Conservation (phyloP, 2,797 vertebrate species). For the Smutsia gigantea region DNA sequence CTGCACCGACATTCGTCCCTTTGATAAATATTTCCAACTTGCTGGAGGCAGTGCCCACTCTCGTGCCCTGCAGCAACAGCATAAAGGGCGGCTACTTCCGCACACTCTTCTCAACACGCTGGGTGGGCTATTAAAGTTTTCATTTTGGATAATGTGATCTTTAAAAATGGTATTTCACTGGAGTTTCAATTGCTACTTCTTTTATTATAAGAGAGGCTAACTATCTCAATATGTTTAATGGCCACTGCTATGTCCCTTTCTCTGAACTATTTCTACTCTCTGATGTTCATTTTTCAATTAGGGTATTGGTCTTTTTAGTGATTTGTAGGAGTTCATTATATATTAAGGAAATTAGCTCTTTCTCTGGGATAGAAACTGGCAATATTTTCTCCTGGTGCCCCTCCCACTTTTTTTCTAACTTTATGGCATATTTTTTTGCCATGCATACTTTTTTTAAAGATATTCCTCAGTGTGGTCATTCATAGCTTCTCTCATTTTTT, state of each 20-base stretch:
- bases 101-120: not conserved
- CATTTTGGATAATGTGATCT: not conserved
- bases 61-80: too few relatives aligned
- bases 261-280: not conserved
- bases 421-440: not conserved
- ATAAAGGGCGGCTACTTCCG: not conserved
- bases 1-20: not conserved
- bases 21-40: not conserved
- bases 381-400: not conserved
- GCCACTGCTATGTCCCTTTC: not conserved
- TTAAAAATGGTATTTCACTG: not conserved
- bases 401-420: not conserved
- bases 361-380: not conserved
- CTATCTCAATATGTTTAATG: rapidly evolving
- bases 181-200: not conserved
- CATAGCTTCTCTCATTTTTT: too few relatives aligned
- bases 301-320: not conserved
- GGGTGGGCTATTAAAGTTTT: not conserved
- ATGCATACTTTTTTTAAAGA: not conserved
- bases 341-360: not conserved
- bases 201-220: not conserved
- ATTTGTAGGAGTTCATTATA: not conserved
- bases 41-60: not conserved
- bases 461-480: not conserved
- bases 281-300: not conserved